Percentiles rank a stretch among this genome's conserved stretches.
phyloP scores from a whole-genome alignment of 2,113 vertebrate genomes.

The Toxostoma redivivum region DNA sequence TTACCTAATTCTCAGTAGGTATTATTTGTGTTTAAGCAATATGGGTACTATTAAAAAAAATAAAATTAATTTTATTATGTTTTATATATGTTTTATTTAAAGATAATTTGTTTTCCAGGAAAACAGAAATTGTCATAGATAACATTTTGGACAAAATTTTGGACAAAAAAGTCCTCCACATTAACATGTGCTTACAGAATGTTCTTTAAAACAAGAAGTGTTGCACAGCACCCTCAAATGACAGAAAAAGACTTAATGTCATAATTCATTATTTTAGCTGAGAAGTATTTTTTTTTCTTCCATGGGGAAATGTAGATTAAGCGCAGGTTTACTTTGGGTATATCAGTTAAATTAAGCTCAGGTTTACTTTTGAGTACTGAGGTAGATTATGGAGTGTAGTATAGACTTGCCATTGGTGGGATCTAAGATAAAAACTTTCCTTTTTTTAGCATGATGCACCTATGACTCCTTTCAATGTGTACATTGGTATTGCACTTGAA shows the following conservation, averaged over 20 bases:
- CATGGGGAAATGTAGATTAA: background rate
- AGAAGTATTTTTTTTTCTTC: background rate
- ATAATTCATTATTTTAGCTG: background rate
- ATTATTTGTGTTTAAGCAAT: background rate
- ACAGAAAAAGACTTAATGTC: background rate
- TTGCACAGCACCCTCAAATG: background rate
- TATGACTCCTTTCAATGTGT: background rate
- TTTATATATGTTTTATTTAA: background rate
- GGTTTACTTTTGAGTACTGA: background rate
- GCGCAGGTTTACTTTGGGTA: background rate
- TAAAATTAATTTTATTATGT: background rate
- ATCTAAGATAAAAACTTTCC: background rate
- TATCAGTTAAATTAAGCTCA: background rate
- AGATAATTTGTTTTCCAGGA: background rate
- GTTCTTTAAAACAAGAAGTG: background rate
- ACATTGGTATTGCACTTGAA: background rate
- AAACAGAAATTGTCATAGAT: background rate
- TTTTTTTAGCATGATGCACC: background rate
- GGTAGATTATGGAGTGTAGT: background rate
- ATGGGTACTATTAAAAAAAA: rapidly evolving
- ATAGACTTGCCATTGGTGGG: background rate
- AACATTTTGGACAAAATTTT: background rate
- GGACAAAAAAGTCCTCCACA: background rate
- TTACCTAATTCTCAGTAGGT: background rate
- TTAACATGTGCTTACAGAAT: background rate